These are phyloP conservation scores for Stigmatopora argus DNA, from an alignment of 2,113 vertebrate species.

Conservation along the genomic window DNA sequence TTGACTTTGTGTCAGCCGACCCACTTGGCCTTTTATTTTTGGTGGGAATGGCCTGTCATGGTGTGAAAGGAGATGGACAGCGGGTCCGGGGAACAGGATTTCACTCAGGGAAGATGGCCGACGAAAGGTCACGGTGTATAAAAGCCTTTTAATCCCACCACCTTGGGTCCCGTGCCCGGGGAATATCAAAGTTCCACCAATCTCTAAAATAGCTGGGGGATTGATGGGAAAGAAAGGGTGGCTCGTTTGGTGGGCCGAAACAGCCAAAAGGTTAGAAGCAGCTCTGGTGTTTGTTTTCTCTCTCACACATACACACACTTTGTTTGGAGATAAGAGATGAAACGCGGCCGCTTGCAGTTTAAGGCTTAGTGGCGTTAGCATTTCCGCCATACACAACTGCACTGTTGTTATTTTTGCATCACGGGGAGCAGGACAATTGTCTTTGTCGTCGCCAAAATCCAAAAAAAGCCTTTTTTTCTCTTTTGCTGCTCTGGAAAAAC, in stretches of 20 bases:
- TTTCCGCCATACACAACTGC: conserved; percentile 1
- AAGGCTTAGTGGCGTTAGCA: conserved; percentile 14
- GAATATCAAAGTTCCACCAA: conserved; percentile 66
- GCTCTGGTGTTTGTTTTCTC: conserved; percentile 13
- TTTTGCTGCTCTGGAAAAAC: not conserved
- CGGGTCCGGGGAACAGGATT: conserved; percentile 33
- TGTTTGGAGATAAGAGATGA: conserved; percentile 20
- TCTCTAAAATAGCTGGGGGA: conserved; percentile 44
- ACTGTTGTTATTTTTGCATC: conserved; percentile 22
- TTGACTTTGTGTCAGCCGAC: conserved; percentile 64
- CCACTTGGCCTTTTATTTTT: conserved; percentile 65
- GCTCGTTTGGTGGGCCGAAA: not conserved
- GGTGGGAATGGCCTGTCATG: conserved; percentile 58
- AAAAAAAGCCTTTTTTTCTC: not conserved
- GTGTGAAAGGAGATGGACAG: conserved; percentile 31
- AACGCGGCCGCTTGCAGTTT: conserved; percentile 18
- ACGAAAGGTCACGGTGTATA: conserved; percentile 64
- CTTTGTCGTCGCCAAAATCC: not conserved
- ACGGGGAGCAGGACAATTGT: not conserved
- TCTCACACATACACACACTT: conserved; percentile 5
- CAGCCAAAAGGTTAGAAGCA: conserved; percentile 43
- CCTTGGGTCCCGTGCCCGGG: conserved; percentile 50
- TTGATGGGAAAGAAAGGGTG: conserved; percentile 1
- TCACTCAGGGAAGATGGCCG: conserved; percentile 55
- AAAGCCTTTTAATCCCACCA: conserved; percentile 63